Evolutionary conservation across 37 sponge, comb jelly and placozoan genomes (phyloP).

Genomic region (Aplysina aerophoba): DNA sequence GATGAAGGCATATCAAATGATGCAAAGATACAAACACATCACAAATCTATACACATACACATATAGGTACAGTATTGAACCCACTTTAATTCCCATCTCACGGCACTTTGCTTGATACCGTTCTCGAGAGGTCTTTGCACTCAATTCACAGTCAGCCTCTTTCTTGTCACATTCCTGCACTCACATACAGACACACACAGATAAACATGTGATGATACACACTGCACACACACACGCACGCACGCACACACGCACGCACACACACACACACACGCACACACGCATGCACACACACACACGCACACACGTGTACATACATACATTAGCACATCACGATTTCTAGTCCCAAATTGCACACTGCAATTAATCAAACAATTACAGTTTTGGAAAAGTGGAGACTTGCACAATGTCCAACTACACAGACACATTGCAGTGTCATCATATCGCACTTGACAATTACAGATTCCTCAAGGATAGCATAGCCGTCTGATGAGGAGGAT

Average conservation of each 20-base stretch:
- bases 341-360: too few species aligned
- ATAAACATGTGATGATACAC: background rate
- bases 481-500: too few species aligned
- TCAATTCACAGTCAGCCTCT: constrained; percentile 21
- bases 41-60: background rate
- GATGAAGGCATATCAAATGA: background rate
- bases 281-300: constrained; percentile 37
- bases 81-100: constrained; percentile 34
- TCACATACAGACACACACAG: background rate
- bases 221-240: constrained; percentile 5
- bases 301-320: constrained; percentile 27
- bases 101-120: background rate
- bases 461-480: too few species aligned
- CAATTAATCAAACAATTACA: too few species aligned
- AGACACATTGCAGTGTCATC: too few species aligned
- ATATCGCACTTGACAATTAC: too few species aligned
- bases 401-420: too few species aligned
- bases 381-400: too few species aligned
- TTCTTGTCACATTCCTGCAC: constrained; percentile 41
- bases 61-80: background rate
- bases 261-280: constrained; percentile 36
- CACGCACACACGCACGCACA: constrained; percentile 7
- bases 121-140: constrained; percentile 13
- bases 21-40: background rate
- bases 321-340: too few species aligned